Evolutionary conservation across 2,888 invertebrate species (phyloP).

Genomic region (Drosophila prolongata): DNA sequence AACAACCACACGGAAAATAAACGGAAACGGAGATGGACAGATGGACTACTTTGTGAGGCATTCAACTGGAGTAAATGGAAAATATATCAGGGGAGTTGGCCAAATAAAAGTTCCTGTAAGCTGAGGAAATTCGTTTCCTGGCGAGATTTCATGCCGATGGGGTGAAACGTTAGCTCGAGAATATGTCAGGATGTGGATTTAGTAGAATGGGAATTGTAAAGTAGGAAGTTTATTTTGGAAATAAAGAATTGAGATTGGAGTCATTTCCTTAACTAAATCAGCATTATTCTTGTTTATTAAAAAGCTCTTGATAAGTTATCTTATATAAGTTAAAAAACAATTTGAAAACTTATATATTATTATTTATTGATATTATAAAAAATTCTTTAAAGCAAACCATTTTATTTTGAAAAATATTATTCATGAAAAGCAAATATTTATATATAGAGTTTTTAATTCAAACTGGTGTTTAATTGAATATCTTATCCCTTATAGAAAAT

Average conservation of each 20-base stretch:
- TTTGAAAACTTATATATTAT: too few species aligned
- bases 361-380: too few species aligned
- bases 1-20: conserved; percentile 16
- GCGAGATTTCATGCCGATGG: conserved; percentile 15
- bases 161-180: background rate
- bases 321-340: too few species aligned
- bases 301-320: too few species aligned
- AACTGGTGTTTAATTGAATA: too few species aligned
- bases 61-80: conserved; percentile 33
- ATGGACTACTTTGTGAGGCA: conserved; percentile 48
- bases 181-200: background rate
- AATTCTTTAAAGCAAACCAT: too few species aligned
- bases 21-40: conserved; percentile 32
- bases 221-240: background rate
- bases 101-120: conserved; percentile 38
- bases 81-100: conserved; percentile 29
- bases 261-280: background rate
- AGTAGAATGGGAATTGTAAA: background rate
- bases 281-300: too few species aligned
- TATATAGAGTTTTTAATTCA: too few species aligned
- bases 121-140: conserved; percentile 37
- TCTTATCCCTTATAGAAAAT: too few species aligned
- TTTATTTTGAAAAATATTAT: too few species aligned
- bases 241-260: background rate
- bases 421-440: too few species aligned